A percentile compares a stretch with the other conserved stretches of the same genome.
phyloP scores from a whole-genome alignment of 2,888 invertebrate genomes.

The Steromphala cineraria region DNA sequence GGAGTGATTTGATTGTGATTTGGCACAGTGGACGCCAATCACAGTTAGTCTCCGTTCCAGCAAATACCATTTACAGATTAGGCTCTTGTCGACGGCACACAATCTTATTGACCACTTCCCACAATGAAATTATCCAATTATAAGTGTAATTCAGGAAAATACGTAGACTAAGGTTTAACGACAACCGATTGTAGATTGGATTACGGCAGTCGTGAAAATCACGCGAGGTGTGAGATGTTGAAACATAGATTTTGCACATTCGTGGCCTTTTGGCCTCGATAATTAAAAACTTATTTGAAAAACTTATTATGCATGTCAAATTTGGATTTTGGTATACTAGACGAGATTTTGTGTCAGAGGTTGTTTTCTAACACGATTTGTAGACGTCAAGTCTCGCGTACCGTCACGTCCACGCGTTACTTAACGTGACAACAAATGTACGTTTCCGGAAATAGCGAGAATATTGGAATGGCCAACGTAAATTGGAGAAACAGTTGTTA shows the following conservation, averaged over 20 bases:
- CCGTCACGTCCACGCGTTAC: background rate
- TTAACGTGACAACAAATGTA: too few relatives aligned
- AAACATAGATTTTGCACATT: background rate
- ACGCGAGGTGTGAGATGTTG: background rate
- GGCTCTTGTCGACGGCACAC: too few relatives aligned
- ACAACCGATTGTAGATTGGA: background rate
- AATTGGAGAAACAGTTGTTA: too few relatives aligned
- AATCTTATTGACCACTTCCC: too few relatives aligned
- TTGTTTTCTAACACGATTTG: background rate
- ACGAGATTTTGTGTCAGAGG: background rate
- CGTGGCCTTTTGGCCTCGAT: background rate
- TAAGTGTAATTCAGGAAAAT: background rate
- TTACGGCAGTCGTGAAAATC: background rate
- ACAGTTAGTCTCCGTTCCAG: too few relatives aligned
- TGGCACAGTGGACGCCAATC: too few relatives aligned
- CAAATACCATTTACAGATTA: too few relatives aligned
- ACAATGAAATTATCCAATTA: constrained; percentile 1
- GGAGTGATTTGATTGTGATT: too few relatives aligned
- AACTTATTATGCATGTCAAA: background rate
- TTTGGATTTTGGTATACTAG: background rate
- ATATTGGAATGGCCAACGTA: too few relatives aligned
- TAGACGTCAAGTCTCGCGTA: background rate
- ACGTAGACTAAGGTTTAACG: background rate
- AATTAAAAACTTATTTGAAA: background rate
- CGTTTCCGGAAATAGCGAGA: too few relatives aligned